Percentiles rank a stretch among this genome's conserved stretches.
These are phyloP conservation scores for Diuraphis noxia DNA, from an alignment of 1,140 invertebrate species.

Conservation along the genomic window DNA sequence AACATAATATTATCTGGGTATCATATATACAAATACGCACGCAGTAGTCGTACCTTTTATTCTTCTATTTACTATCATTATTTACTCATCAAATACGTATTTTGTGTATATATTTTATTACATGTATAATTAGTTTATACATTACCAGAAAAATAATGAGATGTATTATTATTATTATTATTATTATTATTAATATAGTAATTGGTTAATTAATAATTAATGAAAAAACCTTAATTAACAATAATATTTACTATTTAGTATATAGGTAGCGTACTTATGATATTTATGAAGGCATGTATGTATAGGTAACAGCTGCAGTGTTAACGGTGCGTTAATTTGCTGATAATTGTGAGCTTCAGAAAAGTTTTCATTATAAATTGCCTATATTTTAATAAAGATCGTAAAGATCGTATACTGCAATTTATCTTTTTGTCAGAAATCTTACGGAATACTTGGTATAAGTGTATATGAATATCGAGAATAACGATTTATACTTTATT, in stretches of 20 bases:
- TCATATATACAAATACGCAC: not conserved
- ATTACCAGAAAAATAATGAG: too few relatives aligned
- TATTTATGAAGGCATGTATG: too few relatives aligned
- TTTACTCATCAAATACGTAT: not conserved
- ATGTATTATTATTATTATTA: too few relatives aligned
- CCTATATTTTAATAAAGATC: too few relatives aligned
- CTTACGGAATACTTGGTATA: too few relatives aligned
- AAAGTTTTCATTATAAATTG: not conserved
- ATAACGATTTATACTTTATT: too few relatives aligned
- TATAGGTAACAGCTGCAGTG: not conserved
- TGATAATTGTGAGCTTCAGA: not conserved
- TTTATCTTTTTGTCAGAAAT: not conserved
- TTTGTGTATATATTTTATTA: not conserved
- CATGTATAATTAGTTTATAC: too few relatives aligned
- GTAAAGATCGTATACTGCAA: not conserved
- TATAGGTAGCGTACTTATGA: too few relatives aligned
- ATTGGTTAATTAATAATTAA: not conserved
- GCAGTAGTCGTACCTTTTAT: not conserved
- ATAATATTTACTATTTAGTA: not conserved
- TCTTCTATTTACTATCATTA: not conserved
- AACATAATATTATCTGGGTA: not conserved
- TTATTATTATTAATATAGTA: not conserved
- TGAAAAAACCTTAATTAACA: not conserved
- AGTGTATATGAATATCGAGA: too few relatives aligned
- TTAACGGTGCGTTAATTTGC: not conserved